Evolutionary conservation across 2,113 vertebrate genomes (phyloP).

Genomic region (Centropristis striata): DNA sequence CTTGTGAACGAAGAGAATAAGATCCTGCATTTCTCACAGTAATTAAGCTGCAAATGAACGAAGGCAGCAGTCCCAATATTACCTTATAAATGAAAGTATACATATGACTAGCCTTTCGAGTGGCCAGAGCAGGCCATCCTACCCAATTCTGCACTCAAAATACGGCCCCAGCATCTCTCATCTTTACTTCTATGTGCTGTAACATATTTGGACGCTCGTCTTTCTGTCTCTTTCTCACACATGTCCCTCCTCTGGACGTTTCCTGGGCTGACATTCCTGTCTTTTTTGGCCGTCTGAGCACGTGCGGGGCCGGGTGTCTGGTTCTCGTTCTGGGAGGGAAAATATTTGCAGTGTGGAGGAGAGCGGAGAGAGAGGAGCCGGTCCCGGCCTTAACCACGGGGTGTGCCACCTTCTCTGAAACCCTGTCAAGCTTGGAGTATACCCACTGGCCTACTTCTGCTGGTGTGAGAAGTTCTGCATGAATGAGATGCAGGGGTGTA

Average conservation of each 20-base stretch:
- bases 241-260: constrained; percentile 38
- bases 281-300: constrained; percentile 65
- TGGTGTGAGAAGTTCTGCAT: constrained; percentile 74
- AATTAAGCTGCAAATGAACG: too few species aligned
- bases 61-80: too few species aligned
- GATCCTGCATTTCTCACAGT: too few species aligned
- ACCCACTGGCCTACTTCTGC: constrained; percentile 72
- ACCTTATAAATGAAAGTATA: too few species aligned
- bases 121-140: too few species aligned
- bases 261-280: constrained; percentile 59
- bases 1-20: too few species aligned
- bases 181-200: background rate
- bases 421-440: constrained; percentile 63
- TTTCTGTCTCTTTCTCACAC: constrained; percentile 45
- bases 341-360: constrained; percentile 72
- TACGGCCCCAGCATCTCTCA: background rate
- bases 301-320: constrained; percentile 64
- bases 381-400: constrained; percentile 64
- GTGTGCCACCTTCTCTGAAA: constrained; percentile 75
- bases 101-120: too few species aligned
- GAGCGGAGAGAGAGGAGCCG: constrained; percentile 50
- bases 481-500: constrained; percentile 59
- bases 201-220: constrained; percentile 14
- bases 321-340: constrained; percentile 71
- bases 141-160: constrained; percentile 24